Evolutionary conservation across 64 coral and sea anemone genomes (phyloP).

Genomic region (Trachythela sp.): DNA sequence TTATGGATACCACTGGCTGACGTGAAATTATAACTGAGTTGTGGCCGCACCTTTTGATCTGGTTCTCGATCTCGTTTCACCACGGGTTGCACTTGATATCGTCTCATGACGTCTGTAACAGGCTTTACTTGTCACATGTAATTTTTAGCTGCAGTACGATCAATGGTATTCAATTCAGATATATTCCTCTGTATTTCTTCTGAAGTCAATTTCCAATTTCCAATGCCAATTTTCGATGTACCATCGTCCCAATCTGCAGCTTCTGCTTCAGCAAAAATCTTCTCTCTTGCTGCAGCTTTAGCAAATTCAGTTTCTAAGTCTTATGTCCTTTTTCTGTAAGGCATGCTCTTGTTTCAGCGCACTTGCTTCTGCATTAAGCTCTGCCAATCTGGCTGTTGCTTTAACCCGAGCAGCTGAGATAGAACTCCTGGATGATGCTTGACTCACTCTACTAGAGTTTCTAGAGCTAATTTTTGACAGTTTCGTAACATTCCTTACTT

Average conservation of each 20-base stretch:
- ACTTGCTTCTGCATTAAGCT: neutral
- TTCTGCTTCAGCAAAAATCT: neutral
- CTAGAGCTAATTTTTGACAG: neutral
- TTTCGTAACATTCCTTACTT: neutral
- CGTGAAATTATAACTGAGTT: too few relatives aligned
- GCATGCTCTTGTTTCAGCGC: neutral
- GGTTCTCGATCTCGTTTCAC: too few relatives aligned
- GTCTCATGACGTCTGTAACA: neutral
- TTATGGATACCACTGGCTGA: neutral
- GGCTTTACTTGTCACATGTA: too few relatives aligned
- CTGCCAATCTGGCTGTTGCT: slow-evolving; percentile 9
- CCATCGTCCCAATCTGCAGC: neutral
- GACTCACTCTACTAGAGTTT: too few relatives aligned
- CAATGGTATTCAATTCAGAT: too few relatives aligned
- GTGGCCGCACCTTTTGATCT: too few relatives aligned
- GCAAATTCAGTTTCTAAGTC: neutral
- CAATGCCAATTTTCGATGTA: neutral
- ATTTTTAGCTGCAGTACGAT: too few relatives aligned
- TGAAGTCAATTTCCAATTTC: neutral
- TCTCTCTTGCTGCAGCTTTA: neutral
- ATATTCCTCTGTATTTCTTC: neutral
- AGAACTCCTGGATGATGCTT: neutral
- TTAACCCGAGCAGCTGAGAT: neutral
- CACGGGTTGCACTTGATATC: neutral
- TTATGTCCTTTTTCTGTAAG: neutral